Evolutionary conservation across 2,113 vertebrate genomes (phyloP).

Genomic region (Saiga tatarica): DNA sequence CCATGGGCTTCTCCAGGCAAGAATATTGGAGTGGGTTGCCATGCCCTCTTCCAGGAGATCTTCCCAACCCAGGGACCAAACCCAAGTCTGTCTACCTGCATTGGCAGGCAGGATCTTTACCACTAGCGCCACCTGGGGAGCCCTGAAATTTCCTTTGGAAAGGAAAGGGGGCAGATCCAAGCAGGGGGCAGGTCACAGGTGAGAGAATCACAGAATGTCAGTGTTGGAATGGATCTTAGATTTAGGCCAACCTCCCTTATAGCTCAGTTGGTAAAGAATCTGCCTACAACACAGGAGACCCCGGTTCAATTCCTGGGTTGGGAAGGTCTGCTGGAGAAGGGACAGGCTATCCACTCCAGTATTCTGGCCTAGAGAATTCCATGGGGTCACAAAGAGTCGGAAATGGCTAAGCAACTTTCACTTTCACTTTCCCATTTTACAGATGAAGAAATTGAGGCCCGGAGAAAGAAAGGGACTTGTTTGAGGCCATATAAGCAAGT

Average conservation of each 20-base stretch:
- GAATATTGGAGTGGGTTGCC: neutral
- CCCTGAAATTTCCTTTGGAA: neutral
- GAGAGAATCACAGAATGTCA: conserved; percentile 10
- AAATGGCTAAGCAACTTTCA: neutral
- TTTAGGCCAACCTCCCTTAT: neutral
- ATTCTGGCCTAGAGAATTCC: neutral
- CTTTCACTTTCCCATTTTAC: neutral
- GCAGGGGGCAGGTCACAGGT: neutral
- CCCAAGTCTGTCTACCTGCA: neutral
- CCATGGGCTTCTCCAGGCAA: neutral
- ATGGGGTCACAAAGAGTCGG: neutral
- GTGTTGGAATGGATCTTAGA: neutral
- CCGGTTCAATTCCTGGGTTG: neutral
- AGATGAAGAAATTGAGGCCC: conserved; percentile 21
- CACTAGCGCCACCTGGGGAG: neutral
- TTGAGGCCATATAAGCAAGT: neutral
- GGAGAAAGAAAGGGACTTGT: neutral
- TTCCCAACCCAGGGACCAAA: neutral
- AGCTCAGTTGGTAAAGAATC: neutral
- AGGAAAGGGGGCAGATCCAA: neutral
- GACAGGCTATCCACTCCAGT: neutral
- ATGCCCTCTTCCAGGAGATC: neutral
- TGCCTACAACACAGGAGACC: neutral
- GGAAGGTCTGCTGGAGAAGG: neutral
- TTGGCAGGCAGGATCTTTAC: neutral